These are phyloP conservation scores for Hyppa rectilinea DNA, from an alignment of 2,888 invertebrate genomes.

Conservation along the genomic window DNA sequence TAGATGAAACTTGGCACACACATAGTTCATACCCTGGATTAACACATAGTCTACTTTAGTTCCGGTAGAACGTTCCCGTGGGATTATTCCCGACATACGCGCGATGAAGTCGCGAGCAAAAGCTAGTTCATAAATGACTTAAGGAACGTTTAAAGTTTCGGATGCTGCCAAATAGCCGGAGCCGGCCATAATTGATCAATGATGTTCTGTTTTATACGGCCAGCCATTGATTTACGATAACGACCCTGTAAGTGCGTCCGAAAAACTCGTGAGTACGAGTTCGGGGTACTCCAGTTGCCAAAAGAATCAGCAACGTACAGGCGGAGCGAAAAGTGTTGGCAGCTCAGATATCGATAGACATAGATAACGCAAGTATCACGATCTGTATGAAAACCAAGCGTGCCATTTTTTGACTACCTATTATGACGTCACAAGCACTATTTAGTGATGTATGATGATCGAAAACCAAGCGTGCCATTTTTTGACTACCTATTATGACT, in stretches of 20 bases:
- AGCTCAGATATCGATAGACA: too few relatives aligned
- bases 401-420: too few relatives aligned
- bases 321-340: conserved; percentile 62
- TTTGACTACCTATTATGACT: too few relatives aligned
- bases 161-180: conserved; percentile 59
- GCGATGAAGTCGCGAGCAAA: background rate
- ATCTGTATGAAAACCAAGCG: too few relatives aligned
- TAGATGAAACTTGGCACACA: background rate
- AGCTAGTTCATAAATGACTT: conserved; percentile 55
- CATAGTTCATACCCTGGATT: too few relatives aligned
- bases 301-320: conserved; percentile 83
- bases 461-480: too few relatives aligned
- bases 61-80: background rate
- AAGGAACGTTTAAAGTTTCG: conserved; percentile 35
- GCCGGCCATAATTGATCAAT: conserved; percentile 60
- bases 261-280: conserved; percentile 80
- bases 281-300: conserved; percentile 82
- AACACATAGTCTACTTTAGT: background rate
- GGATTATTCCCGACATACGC: too few relatives aligned
- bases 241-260: conserved; percentile 80
- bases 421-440: too few relatives aligned
- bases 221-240: conserved; percentile 84
- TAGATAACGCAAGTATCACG: too few relatives aligned
- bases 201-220: conserved; percentile 66
- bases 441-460: too few relatives aligned